Evolutionary conservation across 2,797 vertebrate species (phyloP).

Genomic region (Aphelocoma californica): DNA sequence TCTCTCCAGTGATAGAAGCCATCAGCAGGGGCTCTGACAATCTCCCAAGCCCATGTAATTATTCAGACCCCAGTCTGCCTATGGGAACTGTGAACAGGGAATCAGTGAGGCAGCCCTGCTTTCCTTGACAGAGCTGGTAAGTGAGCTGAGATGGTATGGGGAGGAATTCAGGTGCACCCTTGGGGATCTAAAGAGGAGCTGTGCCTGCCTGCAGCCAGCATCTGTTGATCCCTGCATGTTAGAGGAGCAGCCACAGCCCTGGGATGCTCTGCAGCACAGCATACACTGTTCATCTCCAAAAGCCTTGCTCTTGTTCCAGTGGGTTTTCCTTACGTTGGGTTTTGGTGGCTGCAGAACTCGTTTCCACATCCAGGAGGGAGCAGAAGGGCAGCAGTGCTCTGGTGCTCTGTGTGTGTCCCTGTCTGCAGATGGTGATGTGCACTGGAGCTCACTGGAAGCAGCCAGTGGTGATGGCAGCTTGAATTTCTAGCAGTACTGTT

Average conservation of each 20-base stretch:
- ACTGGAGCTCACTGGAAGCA: background rate
- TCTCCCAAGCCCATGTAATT: background rate
- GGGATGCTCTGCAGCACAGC: background rate
- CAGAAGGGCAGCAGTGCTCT: background rate
- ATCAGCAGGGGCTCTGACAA: background rate
- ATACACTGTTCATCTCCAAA: background rate
- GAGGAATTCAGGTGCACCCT: background rate
- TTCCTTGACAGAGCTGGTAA: background rate
- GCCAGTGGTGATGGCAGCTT: background rate
- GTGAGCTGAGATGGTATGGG: background rate
- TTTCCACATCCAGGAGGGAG: background rate
- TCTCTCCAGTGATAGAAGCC: background rate
- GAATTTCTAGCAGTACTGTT: background rate
- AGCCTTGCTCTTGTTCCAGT: background rate
- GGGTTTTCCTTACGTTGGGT: background rate
- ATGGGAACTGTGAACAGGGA: background rate
- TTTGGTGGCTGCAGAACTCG: background rate
- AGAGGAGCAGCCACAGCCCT: background rate
- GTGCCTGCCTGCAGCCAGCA: background rate
- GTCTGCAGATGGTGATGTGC: background rate
- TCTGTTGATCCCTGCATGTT: rapidly evolving
- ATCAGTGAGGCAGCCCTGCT: background rate
- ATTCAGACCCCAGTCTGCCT: background rate
- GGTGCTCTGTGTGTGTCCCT: rapidly evolving
- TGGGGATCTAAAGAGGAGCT: background rate